phyloP scores from a whole-genome alignment of 2,888 invertebrate genomes.

The Cephus spinipes region DNA sequence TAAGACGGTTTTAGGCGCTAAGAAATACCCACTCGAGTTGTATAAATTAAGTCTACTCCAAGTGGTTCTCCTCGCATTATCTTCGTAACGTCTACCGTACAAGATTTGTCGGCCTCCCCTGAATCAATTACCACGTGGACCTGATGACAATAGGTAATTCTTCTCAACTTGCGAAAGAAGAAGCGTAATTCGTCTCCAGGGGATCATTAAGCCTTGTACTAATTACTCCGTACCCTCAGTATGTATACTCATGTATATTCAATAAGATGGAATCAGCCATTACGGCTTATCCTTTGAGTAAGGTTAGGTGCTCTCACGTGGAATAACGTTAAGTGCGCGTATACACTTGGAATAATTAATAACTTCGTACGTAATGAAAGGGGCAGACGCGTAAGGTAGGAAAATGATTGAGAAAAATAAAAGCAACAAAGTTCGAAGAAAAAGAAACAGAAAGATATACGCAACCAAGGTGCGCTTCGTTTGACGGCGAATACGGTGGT shows the following conservation, averaged over 20 bases:
- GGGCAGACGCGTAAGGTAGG: background rate
- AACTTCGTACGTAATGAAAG: background rate
- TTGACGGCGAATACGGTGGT: background rate
- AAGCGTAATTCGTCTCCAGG: background rate
- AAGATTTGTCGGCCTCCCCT: background rate
- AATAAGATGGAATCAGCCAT: background rate
- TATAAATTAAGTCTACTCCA: slow-evolving; percentile 49
- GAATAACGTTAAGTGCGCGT: background rate
- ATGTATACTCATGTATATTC: background rate
- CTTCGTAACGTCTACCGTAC: background rate
- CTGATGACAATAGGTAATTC: background rate
- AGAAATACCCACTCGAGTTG: slow-evolving; percentile 58
- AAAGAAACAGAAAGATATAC: background rate
- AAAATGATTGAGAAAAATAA: background rate
- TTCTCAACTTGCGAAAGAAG: background rate
- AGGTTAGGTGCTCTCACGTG: background rate
- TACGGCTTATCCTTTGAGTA: background rate
- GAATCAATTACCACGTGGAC: background rate
- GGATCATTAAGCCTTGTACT: background rate
- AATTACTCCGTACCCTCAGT: background rate
- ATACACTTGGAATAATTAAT: background rate
- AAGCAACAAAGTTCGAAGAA: background rate
- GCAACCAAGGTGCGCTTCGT: background rate
- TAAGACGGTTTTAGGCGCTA: slow-evolving; percentile 62
- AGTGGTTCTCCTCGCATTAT: slow-evolving; percentile 2